These are phyloP conservation scores for Cerastis rubricosa DNA, from an alignment of 2,888 invertebrate species.

Conservation along the genomic window DNA sequence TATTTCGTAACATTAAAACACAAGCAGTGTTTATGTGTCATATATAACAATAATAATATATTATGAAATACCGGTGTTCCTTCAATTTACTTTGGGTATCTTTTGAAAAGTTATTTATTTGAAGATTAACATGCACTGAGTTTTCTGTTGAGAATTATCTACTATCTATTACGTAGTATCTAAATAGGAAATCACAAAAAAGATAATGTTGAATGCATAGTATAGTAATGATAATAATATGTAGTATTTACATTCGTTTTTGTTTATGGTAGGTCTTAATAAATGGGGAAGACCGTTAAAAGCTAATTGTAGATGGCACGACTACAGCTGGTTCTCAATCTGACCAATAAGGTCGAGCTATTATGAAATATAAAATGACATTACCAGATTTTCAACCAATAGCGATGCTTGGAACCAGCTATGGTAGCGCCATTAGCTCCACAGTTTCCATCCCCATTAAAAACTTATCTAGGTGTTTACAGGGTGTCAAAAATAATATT, in stretches of 20 bases:
- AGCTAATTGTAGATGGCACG: no score
- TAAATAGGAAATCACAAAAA: constrained; percentile 1
- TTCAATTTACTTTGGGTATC: constrained; percentile 17
- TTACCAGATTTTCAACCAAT: no score
- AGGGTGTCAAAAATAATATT: background rate
- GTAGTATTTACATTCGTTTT: background rate
- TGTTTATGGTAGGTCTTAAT: background rate
- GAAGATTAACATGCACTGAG: constrained; percentile 2
- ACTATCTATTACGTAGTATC: constrained; percentile 12
- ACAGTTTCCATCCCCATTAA: no score
- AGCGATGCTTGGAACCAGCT: no score
- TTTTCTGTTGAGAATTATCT: constrained; percentile 11
- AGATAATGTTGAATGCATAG: constrained; percentile 15
- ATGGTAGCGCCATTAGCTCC: no score
- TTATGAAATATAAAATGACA: no score
- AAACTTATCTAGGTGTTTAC: background rate
- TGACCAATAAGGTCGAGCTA: no score
- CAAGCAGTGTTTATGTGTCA: constrained; percentile 26
- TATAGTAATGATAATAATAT: background rate
- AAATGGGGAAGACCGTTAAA: no score
- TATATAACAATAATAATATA: constrained; percentile 24
- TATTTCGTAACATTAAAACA: constrained; percentile 36
- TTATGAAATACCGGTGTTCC: constrained; percentile 25
- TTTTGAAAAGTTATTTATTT: constrained; percentile 25
- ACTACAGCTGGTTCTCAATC: no score